These are phyloP conservation scores for Stichodactyla helianthus DNA, from an alignment of 64 coral and sea anemone species.

Conservation along the genomic window DNA sequence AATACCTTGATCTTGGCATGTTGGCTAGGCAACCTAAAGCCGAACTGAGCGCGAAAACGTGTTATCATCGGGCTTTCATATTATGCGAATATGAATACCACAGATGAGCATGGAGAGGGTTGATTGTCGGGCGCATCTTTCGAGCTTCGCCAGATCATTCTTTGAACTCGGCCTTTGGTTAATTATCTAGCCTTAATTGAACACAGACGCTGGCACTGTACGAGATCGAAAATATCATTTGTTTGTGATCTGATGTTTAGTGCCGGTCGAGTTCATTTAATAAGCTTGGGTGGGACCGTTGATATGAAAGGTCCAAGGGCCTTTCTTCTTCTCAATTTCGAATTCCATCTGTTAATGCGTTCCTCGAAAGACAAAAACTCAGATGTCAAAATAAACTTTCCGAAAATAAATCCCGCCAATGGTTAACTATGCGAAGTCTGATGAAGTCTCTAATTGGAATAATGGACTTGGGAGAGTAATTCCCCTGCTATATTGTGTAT, in stretches of 20 bases:
- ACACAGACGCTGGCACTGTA: neutral
- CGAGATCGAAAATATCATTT: neutral
- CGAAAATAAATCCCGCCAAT: neutral
- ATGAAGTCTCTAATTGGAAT: neutral
- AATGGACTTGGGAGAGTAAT: neutral
- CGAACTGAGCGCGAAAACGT: neutral
- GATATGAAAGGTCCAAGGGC: neutral
- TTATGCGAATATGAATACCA: neutral
- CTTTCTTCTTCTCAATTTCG: neutral
- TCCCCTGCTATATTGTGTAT: neutral
- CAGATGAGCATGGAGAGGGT: neutral
- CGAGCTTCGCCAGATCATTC: neutral
- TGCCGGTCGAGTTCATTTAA: neutral
- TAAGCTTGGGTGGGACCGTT: conserved; percentile 1
- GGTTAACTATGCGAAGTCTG: neutral
- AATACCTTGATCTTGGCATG: neutral
- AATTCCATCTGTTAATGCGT: neutral
- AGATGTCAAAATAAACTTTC: conserved; percentile 1
- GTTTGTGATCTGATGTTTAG: neutral
- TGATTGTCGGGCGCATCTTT: neutral
- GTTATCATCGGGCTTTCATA: neutral
- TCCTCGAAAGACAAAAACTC: neutral
- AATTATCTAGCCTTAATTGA: conserved; percentile 2
- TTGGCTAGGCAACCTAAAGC: neutral
- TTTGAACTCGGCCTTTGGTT: neutral